phyloP scores from a whole-genome alignment of 2,888 invertebrate genomes.

The Steinernema carpocapsae region DNA sequence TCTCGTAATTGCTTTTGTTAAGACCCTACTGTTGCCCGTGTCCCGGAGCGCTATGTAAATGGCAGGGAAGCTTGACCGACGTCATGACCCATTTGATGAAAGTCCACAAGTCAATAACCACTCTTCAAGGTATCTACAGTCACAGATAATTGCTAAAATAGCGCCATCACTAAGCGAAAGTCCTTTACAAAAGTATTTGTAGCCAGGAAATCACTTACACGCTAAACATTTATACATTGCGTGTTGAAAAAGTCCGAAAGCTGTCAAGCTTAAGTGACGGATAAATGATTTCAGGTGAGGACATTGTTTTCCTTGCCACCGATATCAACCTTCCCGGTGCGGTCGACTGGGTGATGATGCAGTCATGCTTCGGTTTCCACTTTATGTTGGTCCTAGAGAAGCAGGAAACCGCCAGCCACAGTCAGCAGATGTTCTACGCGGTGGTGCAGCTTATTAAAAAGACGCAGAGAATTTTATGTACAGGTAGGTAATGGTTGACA shows the following conservation, averaged over 20 bases:
- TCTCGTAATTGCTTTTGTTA: constrained; percentile 36
- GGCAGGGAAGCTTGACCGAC: constrained; percentile 96
- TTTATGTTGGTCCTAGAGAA: constrained; percentile 96
- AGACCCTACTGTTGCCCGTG: constrained; percentile 97
- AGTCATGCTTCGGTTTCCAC: constrained; percentile 97
- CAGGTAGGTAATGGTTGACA: constrained; percentile 75
- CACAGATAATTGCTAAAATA: too few species aligned
- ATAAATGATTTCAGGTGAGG: constrained; percentile 81
- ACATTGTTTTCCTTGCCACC: constrained; percentile 98
- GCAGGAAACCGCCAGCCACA: constrained; percentile 90
- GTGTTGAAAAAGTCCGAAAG: too few species aligned
- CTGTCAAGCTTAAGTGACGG: too few species aligned
- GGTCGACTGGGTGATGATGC: constrained; percentile 84
- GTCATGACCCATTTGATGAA: constrained; percentile 97
- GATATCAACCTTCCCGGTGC: constrained; percentile 95
- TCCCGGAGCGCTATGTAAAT: constrained; percentile 98
- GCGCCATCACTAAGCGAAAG: too few species aligned
- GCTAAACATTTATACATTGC: too few species aligned
- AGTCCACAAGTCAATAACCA: constrained; percentile 91
- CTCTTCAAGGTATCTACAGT: constrained; percentile 93
- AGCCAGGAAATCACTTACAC: too few species aligned
- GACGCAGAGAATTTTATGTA: constrained; percentile 99
- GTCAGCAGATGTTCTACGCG: constrained; percentile 76
- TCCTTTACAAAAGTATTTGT: too few species aligned
- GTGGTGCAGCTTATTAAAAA: constrained; percentile 97